These are phyloP conservation scores for Hemicordylus capensis DNA, from an alignment of 2,113 vertebrate genomes.

Conservation along the genomic window DNA sequence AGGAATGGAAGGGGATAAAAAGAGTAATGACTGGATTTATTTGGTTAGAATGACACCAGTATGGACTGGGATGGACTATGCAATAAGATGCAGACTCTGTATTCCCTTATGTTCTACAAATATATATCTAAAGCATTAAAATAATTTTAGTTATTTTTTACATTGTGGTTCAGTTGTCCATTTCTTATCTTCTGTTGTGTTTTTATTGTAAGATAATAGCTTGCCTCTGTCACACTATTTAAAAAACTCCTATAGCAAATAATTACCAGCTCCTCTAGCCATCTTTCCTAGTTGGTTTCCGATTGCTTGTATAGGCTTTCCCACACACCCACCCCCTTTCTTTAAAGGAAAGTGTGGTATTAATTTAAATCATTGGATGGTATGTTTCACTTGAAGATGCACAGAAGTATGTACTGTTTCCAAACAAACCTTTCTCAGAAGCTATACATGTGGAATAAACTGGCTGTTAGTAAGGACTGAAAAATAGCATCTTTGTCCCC, in stretches of 20 bases:
- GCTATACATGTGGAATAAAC: neutral
- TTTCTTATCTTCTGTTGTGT: neutral
- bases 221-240: neutral
- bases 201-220: slow-evolving; percentile 1
- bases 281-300: neutral
- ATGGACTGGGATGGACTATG: neutral
- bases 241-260: neutral
- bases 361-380: neutral
- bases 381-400: neutral
- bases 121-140: neutral
- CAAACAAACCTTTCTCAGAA: neutral
- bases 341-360: neutral
- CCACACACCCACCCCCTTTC: too few relatives aligned
- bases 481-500: neutral
- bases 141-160: neutral
- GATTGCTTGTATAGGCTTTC: neutral
- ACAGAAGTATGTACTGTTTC: neutral
- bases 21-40: neutral
- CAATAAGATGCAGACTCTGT: neutral
- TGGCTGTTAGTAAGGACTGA: neutral
- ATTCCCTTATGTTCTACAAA: neutral
- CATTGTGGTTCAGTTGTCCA: slow-evolving; percentile 12
- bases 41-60: neutral
- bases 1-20: too few relatives aligned
- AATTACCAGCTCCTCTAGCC: neutral